Evolutionary conservation across 2,888 invertebrate species (phyloP), one percentile per base, ranked within the genome.

Genomic region (Byasa hedistus): DNA sequence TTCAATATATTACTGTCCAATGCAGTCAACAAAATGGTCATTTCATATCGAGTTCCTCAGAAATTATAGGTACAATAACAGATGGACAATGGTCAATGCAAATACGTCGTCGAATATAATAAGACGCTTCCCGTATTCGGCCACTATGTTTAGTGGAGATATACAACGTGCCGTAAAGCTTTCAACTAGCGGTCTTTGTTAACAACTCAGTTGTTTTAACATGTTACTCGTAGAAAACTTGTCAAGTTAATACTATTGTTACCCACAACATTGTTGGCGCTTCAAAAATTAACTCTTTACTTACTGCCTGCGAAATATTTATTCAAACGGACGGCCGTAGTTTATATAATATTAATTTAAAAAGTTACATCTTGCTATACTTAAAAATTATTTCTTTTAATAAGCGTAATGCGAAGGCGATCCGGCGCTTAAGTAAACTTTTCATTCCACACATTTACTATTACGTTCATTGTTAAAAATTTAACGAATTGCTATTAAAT

Each of bases 391-490:
- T 77, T 76, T 61, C 17, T 75, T 75, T 78, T 84, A 81, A 83
- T 88, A 90, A 89, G 89, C 89, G 89, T 90, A 89, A 82, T 79
- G 82, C 78, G 75, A 70, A 78, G 78, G 77, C 75, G 77, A 75
- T 73, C 69, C 68, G 70, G 90, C 90, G 91, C 89, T 76, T 87
- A 85, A 89, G 89, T 76, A 80, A 91, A 89, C 90, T 91, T 81
- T 90, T 88, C 89, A 91, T 89, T 91, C 87, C 83, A 39, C 15
- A 89, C 88, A 86, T 71, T 64, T 60, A 5, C 48, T 27, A 12
- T 57, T 21, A 21, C 27, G 5, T n/a, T 27, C 56, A 17, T 44
- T 61, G n/a, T 24, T 39, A 8, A 22, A 17, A n/a, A 27, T 27
- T 52, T 55, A n/a, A 51, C 23, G 24, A 22, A n/a, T n/a, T 19